These are phyloP conservation scores for Drosophila serrata DNA, from an alignment of 1,140 invertebrate genomes.

Conservation along the genomic window DNA sequence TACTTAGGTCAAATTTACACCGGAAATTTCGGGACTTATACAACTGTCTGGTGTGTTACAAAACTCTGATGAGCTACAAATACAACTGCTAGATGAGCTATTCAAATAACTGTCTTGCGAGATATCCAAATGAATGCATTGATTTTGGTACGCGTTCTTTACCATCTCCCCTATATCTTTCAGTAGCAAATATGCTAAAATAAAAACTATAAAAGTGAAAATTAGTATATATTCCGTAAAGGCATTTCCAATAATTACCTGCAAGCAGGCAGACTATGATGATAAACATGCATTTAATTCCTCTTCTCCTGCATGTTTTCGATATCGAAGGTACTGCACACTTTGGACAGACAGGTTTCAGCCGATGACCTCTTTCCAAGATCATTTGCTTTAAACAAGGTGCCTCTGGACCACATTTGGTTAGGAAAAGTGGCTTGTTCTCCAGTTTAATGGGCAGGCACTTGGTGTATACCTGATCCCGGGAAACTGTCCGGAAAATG, in stretches of 20 bases:
- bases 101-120: background rate
- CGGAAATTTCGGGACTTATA: background rate
- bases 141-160: background rate
- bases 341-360: background rate
- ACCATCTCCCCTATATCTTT: background rate
- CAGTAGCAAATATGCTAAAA: slow-evolving; percentile 9
- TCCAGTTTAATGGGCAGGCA: background rate
- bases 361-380: background rate
- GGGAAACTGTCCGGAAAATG: slow-evolving; percentile 17
- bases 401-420: background rate
- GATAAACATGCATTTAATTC: background rate
- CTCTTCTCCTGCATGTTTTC: background rate
- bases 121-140: background rate
- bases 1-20: no score
- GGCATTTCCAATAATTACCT: background rate
- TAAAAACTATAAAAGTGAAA: background rate
- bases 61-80: background rate
- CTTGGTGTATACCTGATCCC: background rate
- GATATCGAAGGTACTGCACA: background rate
- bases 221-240: background rate
- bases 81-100: background rate
- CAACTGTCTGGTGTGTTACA: background rate
- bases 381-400: background rate
- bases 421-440: background rate
- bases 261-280: background rate